Evolutionary conservation across 2,888 invertebrate genomes (phyloP).

Genomic region (Diabrotica balteata): DNA sequence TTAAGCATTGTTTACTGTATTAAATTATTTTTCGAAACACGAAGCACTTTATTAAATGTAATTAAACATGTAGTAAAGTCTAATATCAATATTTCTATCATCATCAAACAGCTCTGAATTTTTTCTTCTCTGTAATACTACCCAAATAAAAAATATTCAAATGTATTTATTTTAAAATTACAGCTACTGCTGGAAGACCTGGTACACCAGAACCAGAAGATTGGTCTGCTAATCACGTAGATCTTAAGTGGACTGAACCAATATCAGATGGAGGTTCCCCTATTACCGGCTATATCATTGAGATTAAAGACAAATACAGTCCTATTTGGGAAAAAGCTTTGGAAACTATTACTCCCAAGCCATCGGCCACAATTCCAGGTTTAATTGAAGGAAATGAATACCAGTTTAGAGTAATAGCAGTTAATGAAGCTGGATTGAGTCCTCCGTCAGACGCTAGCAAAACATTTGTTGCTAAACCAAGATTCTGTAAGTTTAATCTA

Average conservation of each 20-base stretch:
- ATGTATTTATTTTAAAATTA: conserved; percentile 32
- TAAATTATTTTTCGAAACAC: too few relatives aligned
- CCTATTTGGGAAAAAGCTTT: conserved; percentile 92
- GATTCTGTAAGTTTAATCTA: conserved; percentile 68
- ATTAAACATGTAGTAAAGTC: too few relatives aligned
- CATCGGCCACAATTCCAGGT: conserved; percentile 84
- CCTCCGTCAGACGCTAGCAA: conserved; percentile 90
- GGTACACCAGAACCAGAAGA: conserved; percentile 90
- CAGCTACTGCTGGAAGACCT: conserved; percentile 86
- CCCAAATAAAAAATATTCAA: too few relatives aligned
- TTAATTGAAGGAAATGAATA: conserved; percentile 95
- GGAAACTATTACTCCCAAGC: conserved; percentile 78
- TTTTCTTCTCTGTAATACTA: neutral
- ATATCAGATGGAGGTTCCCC: conserved; percentile 92
- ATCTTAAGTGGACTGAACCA: conserved; percentile 90
- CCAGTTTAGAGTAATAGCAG: conserved; percentile 93
- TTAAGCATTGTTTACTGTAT: too few relatives aligned
- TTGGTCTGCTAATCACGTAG: conserved; percentile 92
- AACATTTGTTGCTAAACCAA: conserved; percentile 84
- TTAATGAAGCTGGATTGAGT: conserved; percentile 94
- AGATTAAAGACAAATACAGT: conserved; percentile 91
- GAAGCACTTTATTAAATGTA: too few relatives aligned
- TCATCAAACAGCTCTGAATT: neutral
- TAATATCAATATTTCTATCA: too few relatives aligned
- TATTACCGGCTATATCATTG: conserved; percentile 90